Conservation (phyloP, 2,888 invertebrate species). For the Hedya salicella region DNA sequence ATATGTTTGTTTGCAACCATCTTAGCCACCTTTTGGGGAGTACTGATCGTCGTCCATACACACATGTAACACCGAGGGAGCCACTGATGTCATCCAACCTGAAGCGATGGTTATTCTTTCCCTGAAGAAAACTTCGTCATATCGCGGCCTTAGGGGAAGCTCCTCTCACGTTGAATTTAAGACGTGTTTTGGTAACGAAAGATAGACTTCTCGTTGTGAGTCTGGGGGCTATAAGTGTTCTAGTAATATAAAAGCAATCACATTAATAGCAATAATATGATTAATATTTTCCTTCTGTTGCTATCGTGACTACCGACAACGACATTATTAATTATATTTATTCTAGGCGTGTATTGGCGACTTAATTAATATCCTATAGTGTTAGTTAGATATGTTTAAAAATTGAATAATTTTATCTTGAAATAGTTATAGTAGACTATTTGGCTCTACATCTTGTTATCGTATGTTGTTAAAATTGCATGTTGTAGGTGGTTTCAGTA, state of each 20-base stretch:
- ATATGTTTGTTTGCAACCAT: too few species aligned
- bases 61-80: too few species aligned
- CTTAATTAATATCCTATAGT: constrained; percentile 47
- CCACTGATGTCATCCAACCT: too few species aligned
- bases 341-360: constrained; percentile 28
- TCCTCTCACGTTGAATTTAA: too few species aligned
- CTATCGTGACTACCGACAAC: constrained; percentile 20
- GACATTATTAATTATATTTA: constrained; percentile 25
- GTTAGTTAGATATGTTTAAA: constrained; percentile 48
- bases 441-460: constrained; percentile 68
- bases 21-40: not conserved
- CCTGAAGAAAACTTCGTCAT: too few species aligned
- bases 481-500: constrained; percentile 73
- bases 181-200: too few species aligned
- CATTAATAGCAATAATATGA: constrained; percentile 19
- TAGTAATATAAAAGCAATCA: constrained; percentile 11
- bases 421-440: constrained; percentile 49
- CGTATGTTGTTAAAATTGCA: constrained; percentile 71
- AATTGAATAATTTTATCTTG: constrained; percentile 42
- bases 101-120: too few species aligned
- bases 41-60: not conserved
- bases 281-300: constrained; percentile 2
- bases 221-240: not conserved
- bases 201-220: too few species aligned
- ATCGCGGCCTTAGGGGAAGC: too few species aligned